phyloP scores from a whole-genome alignment of 1,140 invertebrate genomes.

The Drosophila virilis region DNA sequence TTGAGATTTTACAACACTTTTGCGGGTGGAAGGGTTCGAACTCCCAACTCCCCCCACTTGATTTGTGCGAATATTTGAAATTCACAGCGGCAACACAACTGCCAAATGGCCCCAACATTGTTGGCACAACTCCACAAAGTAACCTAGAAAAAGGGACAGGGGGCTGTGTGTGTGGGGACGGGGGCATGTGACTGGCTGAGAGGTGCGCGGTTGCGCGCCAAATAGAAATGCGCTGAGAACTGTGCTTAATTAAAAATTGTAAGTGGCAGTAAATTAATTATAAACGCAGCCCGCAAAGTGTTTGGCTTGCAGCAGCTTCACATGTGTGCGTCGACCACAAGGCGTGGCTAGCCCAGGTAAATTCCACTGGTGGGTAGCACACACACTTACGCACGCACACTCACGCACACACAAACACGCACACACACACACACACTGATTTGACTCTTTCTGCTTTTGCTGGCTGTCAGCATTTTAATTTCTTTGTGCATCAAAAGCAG shows the following conservation, averaged over 20 bases:
- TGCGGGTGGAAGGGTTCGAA: not conserved
- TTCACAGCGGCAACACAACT: not conserved
- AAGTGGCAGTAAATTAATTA: constrained; percentile 82
- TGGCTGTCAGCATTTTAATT: constrained; percentile 50
- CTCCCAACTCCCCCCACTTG: too few relatives aligned
- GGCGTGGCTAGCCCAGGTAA: constrained; percentile 10
- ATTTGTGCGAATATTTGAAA: constrained; percentile 4
- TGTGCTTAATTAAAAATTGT: constrained; percentile 80
- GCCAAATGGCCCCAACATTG: constrained; percentile 22
- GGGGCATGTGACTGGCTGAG: not conserved
- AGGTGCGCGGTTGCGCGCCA: constrained; percentile 2
- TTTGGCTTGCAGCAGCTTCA: constrained; percentile 68
- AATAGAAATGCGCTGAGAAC: constrained; percentile 42
- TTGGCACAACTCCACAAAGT: not conserved
- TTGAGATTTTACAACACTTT: too few relatives aligned
- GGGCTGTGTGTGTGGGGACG: not conserved
- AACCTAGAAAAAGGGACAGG: not conserved
- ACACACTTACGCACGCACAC: not conserved
- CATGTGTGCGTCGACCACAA: constrained; percentile 50
- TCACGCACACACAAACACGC: not conserved
- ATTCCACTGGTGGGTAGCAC: not conserved
- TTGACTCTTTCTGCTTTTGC: constrained; percentile 16
- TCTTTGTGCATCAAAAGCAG: constrained; percentile 71
- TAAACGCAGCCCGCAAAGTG: constrained; percentile 74
- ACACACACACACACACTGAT: not conserved